Conservation (phyloP, 2,113 vertebrate genomes). For the Numida meleagris region DNA sequence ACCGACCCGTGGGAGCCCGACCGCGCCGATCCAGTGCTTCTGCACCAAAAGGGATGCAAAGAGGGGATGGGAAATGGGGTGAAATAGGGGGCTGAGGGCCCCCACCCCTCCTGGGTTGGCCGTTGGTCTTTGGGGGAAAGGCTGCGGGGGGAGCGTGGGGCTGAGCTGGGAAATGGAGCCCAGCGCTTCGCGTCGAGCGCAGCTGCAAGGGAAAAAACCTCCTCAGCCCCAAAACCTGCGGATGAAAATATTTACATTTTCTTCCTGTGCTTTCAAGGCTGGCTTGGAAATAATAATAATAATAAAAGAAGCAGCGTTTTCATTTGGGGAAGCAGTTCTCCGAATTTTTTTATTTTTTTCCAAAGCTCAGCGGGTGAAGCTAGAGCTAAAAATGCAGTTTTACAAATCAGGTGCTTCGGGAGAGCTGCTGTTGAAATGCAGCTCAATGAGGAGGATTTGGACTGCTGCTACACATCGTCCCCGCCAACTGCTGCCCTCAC, state of each 20-base stretch:
- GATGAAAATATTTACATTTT: not conserved
- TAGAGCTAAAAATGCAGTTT: fast-evolving
- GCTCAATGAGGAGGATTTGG: not conserved
- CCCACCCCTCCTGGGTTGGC: fast-evolving
- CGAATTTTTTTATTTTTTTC: not conserved
- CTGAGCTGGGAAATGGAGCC: not conserved
- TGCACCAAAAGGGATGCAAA: fast-evolving
- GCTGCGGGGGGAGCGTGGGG: not conserved
- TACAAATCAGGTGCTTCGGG: not conserved
- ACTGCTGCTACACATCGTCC: not conserved
- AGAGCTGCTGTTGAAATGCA: not conserved
- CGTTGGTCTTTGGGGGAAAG: not conserved
- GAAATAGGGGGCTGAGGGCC: not conserved
- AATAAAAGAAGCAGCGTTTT: not conserved
- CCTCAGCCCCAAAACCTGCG: not conserved
- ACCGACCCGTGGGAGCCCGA: not conserved
- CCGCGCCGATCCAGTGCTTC: not conserved
- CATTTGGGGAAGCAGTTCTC: not conserved
- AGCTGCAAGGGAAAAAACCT: not conserved
- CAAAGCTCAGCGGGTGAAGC: not conserved
- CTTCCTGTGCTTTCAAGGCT: not conserved
- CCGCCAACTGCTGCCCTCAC: not conserved
- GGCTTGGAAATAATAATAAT: not conserved
- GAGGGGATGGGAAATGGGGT: not conserved
- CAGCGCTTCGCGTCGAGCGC: not conserved